A percentile compares a stretch with the other conserved stretches of the same genome.
These are phyloP conservation scores for Deladenus siricidicola DNA, from an alignment of 2,888 invertebrate genomes.

Conservation along the genomic window DNA sequence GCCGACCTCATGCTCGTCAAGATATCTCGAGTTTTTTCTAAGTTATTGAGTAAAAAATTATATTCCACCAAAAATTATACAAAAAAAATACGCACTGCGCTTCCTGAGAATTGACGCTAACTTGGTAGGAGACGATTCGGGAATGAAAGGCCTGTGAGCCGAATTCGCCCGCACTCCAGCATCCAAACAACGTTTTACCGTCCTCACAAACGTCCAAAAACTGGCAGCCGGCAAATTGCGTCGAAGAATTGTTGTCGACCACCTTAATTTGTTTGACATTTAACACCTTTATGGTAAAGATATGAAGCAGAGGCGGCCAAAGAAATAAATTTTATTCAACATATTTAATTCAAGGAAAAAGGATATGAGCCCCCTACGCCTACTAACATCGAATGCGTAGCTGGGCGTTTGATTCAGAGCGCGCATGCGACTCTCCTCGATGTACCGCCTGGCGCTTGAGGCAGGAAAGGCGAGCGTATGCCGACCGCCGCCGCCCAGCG, in stretches of 20 bases:
- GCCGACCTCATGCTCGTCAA: too few species aligned
- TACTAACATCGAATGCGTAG: constrained; percentile 14
- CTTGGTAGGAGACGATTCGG: constrained; percentile 15
- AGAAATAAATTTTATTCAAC: neutral
- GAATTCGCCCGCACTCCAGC: constrained; percentile 15
- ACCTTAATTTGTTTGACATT: neutral
- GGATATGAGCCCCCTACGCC: too few species aligned
- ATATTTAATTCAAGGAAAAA: neutral
- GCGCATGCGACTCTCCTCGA: constrained; percentile 14
- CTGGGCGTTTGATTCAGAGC: constrained; percentile 9
- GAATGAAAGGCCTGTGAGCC: constrained; percentile 1
- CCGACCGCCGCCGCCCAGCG: neutral
- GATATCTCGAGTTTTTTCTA: too few species aligned
- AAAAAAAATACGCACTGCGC: constrained; percentile 10
- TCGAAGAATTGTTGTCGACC: constrained; percentile 8
- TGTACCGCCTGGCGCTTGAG: neutral
- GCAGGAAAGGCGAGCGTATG: neutral
- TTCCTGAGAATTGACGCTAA: constrained; percentile 5
- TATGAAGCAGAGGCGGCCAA: neutral
- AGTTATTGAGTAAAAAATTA: neutral
- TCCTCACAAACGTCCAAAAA: constrained; percentile 35
- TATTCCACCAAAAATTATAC: neutral
- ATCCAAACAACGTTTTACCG: constrained; percentile 33
- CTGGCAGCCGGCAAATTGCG: constrained; percentile 30
- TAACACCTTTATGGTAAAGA: neutral